These are phyloP conservation scores for Tachina grossa DNA, from an alignment of 2,888 invertebrate genomes.

Conservation along the genomic window DNA sequence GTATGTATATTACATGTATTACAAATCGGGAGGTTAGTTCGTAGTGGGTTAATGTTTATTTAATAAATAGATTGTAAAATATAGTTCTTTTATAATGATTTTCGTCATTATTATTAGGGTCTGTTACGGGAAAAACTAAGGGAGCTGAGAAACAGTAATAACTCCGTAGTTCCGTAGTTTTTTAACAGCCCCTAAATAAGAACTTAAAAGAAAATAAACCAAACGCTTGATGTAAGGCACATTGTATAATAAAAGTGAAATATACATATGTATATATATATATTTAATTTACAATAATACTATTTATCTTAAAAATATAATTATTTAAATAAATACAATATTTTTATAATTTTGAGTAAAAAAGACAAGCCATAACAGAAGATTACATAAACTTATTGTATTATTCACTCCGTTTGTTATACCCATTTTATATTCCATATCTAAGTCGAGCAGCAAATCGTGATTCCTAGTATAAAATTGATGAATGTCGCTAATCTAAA, in stretches of 20 bases:
- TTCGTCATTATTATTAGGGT: too few relatives aligned
- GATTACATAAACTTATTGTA: conserved; percentile 33
- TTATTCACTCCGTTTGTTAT: conserved; percentile 74
- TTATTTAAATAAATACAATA: conserved; percentile 47
- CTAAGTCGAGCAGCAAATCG: conserved; percentile 82
- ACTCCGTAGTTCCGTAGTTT: too few relatives aligned
- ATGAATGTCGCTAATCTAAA: conserved; percentile 88
- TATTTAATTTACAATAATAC: conserved; percentile 53
- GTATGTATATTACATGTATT: too few relatives aligned
- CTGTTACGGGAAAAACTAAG: too few relatives aligned
- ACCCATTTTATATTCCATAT: conserved; percentile 83
- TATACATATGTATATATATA: conserved; percentile 50
- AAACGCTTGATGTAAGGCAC: conserved; percentile 72
- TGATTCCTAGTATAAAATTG: conserved; percentile 88
- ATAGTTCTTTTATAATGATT: too few relatives aligned
- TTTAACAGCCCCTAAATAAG: background rate
- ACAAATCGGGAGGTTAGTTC: too few relatives aligned
- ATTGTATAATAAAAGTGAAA: conserved; percentile 68
- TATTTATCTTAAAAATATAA: conserved; percentile 59
- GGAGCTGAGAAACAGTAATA: too few relatives aligned
- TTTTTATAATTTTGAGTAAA: conserved; percentile 47
- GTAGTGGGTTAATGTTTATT: too few relatives aligned
- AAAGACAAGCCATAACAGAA: conserved; percentile 37
- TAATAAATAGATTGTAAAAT: too few relatives aligned
- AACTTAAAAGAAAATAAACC: conserved; percentile 49